Evolutionary conservation across 2,113 vertebrate genomes (phyloP), one percentile per base, ranked within the genome.

Genomic region (Lathamus discolor): DNA sequence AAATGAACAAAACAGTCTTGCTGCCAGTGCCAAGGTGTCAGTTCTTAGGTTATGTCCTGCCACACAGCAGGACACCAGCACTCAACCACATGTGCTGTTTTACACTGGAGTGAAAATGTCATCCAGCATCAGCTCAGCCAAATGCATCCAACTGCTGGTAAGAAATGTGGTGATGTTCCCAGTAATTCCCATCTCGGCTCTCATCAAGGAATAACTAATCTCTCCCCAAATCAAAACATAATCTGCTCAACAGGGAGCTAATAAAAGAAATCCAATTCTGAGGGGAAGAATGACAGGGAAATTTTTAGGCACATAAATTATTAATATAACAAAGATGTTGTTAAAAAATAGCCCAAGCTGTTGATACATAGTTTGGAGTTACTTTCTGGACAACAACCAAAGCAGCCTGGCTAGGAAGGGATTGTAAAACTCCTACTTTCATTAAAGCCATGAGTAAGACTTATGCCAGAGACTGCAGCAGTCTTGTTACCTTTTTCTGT

Each of bases 211-310:
- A 76, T 75, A 90, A 76, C 75, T 80, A 41, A 93, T 91, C 70
- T 88, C 59, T 91, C 41, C 35, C 39, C 27, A 85, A 66, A 91
- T 91, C 94, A 96, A 95, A 97, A 95, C 78, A 95, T 88, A 80
- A 69, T 95, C 85, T 95, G 87, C 84, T 95, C 49, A 88, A 88
- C 54, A 70, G 85, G 59, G 72, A 91, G 44, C 89, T 95, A 95
- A 96, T 92, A 91, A 92, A 95, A 95, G 68, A 88, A 86, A 82
- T 67, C 35, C 14, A 91, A 23, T 91, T 90, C 72, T 89, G 57
- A 92, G 23, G 33, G 33, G 48, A 88, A 80, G 61, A 91, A 84
- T 84, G 89, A 91, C 83, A 92, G 55, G 43, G 62, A 90, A 82
- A 90, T 86, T 95, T 94, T 95, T 93, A 84, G 77, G n/a, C 87